Percentiles rank a stretch among this genome's conserved stretches.
These are phyloP conservation scores for Lates japonicus DNA, from an alignment of 2,797 vertebrate genomes.

Conservation along the genomic window DNA sequence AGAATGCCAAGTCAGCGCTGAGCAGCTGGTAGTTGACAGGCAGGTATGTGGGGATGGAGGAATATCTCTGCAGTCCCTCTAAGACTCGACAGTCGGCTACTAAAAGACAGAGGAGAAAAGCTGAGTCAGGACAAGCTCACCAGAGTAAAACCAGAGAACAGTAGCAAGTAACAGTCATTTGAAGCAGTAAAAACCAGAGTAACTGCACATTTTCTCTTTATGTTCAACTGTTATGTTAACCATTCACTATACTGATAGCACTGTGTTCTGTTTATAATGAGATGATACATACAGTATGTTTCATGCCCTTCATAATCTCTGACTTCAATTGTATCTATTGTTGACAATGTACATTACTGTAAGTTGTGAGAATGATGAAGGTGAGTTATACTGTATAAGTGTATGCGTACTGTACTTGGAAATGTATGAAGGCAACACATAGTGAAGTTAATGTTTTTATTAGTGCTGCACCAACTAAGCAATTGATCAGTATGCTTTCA, in stretches of 20 bases:
- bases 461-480: slow-evolving; percentile 16
- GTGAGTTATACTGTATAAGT: neutral
- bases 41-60: slow-evolving; percentile 92
- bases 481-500: neutral
- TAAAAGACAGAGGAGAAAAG: slow-evolving; percentile 77
- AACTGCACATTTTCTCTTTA: neutral
- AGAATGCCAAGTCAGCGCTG: slow-evolving; percentile 89
- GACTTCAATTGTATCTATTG: neutral
- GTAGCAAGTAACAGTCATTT: slow-evolving; percentile 13
- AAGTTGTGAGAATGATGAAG: neutral
- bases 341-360: neutral
- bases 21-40: slow-evolving; percentile 93
- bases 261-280: neutral
- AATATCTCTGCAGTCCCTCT: slow-evolving; percentile 89
- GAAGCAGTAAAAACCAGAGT: neutral
- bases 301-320: neutral
- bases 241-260: neutral
- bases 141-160: neutral
- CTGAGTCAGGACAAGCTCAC: slow-evolving; percentile 33
- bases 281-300: neutral
- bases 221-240: neutral
- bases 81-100: slow-evolving; percentile 88
- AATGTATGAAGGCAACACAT: neutral
- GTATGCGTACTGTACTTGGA: neutral
- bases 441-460: neutral